Conservation (phyloP, 2,113 vertebrate genomes). For the Geococcyx californianus region DNA sequence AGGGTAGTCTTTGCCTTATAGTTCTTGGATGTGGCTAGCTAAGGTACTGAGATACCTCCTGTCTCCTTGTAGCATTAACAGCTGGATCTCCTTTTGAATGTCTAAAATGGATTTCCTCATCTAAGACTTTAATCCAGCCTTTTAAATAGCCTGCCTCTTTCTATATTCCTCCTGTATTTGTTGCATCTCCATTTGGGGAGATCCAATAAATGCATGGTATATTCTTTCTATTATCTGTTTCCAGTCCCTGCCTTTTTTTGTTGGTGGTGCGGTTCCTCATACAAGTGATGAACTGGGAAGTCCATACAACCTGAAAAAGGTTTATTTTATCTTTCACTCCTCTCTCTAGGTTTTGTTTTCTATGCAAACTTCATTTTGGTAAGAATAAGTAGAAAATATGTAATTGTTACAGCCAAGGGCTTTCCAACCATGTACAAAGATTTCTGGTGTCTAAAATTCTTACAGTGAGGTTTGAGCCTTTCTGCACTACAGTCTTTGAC, state of each 20-base stretch:
- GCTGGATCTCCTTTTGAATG: neutral
- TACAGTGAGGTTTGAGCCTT: neutral
- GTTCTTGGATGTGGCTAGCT: neutral
- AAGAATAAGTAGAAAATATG: neutral
- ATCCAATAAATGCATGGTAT: neutral
- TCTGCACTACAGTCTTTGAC: neutral
- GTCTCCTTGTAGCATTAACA: neutral
- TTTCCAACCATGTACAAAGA: neutral
- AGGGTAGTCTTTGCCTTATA: neutral
- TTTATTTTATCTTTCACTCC: neutral
- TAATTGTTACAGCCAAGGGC: neutral
- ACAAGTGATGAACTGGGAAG: neutral
- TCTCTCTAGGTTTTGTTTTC: neutral
- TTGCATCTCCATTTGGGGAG: neutral
- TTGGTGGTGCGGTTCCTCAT: neutral
- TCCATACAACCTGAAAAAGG: neutral
- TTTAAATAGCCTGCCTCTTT: neutral
- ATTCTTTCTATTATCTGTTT: neutral
- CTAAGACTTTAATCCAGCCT: neutral
- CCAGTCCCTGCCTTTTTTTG: neutral
- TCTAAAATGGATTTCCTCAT: neutral
- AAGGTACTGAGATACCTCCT: too few relatives aligned
- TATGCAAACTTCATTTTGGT: neutral
- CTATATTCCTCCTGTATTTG: neutral
- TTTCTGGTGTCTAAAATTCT: neutral